Evolutionary conservation across 1,140 invertebrate species (phyloP).

Genomic region (Mizuhopecten yessoensis): DNA sequence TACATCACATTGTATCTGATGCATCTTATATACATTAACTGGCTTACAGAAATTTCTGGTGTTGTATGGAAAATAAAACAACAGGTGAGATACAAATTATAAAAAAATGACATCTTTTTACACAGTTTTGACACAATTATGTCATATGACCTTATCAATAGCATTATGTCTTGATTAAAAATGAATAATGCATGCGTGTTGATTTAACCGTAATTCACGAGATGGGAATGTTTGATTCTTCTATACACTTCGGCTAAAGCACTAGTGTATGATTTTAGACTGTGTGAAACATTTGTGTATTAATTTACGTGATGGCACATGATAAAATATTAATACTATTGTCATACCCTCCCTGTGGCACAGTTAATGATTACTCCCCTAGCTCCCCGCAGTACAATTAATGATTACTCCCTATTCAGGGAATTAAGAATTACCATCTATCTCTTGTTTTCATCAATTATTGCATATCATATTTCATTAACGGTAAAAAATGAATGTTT

Average conservation of each 20-base stretch:
- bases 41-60: too few relatives aligned
- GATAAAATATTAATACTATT: constrained; percentile 29
- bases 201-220: not conserved
- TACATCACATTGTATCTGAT: too few relatives aligned
- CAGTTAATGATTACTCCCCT: not conserved
- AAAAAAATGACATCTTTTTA: not conserved
- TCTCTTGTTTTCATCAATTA: constrained; percentile 27
- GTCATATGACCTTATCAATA: not conserved
- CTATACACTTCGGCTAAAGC: not conserved
- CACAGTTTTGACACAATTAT: not conserved
- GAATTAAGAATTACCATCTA: not conserved
- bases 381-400: not conserved
- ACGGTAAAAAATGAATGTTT: not conserved
- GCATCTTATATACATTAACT: too few relatives aligned
- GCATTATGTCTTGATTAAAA: constrained; percentile 26
- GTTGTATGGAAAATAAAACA: too few relatives aligned
- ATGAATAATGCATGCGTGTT: not conserved
- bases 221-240: not conserved
- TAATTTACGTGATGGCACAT: constrained; percentile 1
- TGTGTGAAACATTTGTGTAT: not conserved
- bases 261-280: not conserved
- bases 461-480: not conserved
- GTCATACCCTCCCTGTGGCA: not conserved
- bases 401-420: constrained; percentile 1
- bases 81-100: too few relatives aligned